Conservation (phyloP, 2,113 vertebrate species). For the Indicator maculatus region DNA sequence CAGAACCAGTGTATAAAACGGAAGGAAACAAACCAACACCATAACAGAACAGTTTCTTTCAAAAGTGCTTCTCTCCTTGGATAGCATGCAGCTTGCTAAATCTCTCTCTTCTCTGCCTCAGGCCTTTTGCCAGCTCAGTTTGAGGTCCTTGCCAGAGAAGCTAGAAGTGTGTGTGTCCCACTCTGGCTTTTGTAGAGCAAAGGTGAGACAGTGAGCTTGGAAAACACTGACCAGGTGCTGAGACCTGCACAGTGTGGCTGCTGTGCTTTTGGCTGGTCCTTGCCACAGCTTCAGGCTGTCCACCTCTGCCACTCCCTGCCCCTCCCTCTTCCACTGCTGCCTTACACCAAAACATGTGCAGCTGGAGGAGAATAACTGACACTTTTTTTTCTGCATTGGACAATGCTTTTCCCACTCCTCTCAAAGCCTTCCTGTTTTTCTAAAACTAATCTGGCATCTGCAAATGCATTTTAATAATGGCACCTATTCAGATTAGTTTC, state of each 20-base stretch:
- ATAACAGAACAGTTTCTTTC: background rate
- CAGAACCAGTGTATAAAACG: background rate
- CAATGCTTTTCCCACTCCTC: conserved; percentile 25
- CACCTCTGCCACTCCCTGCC: background rate
- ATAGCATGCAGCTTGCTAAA: background rate
- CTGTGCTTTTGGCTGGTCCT: fast-evolving
- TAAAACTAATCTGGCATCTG: conserved; percentile 33
- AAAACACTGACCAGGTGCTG: background rate
- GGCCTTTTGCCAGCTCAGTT: background rate
- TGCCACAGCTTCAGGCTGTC: fast-evolving
- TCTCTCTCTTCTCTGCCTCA: background rate
- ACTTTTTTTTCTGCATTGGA: background rate
- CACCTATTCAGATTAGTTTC: conserved; percentile 53
- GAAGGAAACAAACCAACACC: conserved; percentile 4
- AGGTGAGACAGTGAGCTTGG: background rate
- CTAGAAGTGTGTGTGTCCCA: background rate
- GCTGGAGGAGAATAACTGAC: background rate
- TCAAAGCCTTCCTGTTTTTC: conserved; percentile 61
- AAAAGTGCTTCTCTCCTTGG: background rate
- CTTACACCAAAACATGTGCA: background rate
- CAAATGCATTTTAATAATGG: conserved; percentile 43
- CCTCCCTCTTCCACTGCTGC: background rate
- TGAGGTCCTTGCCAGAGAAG: background rate
- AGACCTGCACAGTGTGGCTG: fast-evolving
- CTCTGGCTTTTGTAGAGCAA: background rate